A percentile compares a stretch with the other conserved stretches of the same genome.
Conservation (phyloP, 2,888 invertebrate species). For the Leptinotarsa haldemani region DNA sequence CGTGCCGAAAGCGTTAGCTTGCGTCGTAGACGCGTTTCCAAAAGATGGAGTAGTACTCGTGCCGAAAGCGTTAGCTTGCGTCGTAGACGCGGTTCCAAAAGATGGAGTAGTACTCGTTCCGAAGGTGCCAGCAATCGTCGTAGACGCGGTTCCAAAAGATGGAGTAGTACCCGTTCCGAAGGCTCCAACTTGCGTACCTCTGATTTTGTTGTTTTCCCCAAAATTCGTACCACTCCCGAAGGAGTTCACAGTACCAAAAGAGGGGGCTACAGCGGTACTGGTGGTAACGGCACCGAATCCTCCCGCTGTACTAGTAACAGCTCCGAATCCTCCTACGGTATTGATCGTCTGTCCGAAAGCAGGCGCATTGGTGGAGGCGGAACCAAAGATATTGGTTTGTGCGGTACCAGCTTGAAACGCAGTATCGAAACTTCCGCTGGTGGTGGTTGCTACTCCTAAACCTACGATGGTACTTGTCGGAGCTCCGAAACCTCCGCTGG, state of each 20-base stretch:
- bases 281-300: conserved; percentile 34
- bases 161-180: conserved; percentile 13
- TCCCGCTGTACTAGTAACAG: conserved; percentile 40
- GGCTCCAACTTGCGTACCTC: neutral
- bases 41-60: conserved; percentile 26
- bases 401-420: conserved; percentile 21
- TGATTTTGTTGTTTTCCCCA: neutral
- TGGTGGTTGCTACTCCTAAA: conserved; percentile 14
- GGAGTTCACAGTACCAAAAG: conserved; percentile 16
- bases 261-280: conserved; percentile 28
- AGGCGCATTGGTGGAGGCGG: conserved; percentile 18
- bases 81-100: conserved; percentile 27
- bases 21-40: conserved; percentile 22
- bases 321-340: conserved; percentile 42
- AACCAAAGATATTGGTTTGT: conserved; percentile 10
- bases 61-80: conserved; percentile 37
- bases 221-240: conserved; percentile 9
- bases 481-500: conserved; percentile 25
- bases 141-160: conserved; percentile 52
- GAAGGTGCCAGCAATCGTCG: conserved; percentile 45
- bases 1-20: neutral
- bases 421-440: conserved; percentile 21
- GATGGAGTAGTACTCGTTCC: conserved; percentile 24
- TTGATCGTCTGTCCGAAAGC: conserved; percentile 28
- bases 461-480: neutral